Evolutionary conservation across 2,797 vertebrate genomes (phyloP).

Genomic region (Geotrypetes seraphini): DNA sequence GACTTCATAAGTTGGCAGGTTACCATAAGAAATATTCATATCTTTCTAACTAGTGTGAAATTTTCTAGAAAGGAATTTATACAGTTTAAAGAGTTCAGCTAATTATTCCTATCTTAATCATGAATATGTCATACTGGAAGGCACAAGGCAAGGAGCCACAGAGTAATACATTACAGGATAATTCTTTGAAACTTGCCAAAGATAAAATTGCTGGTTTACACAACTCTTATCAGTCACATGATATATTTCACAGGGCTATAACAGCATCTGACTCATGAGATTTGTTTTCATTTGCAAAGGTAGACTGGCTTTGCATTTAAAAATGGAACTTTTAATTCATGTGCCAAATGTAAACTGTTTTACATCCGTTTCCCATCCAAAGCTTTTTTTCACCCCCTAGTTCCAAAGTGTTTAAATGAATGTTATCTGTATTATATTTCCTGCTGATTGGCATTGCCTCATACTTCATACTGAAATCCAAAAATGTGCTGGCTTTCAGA

Average conservation of each 20-base stretch:
- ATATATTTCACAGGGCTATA: conserved; percentile 44
- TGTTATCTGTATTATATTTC: conserved; percentile 61
- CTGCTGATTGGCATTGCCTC: conserved; percentile 51
- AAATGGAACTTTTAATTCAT: conserved; percentile 54
- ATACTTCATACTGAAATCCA: conserved; percentile 41
- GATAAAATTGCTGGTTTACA: conserved; percentile 43
- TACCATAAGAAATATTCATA: no score
- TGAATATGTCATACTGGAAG: no score
- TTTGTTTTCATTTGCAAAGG: conserved; percentile 54
- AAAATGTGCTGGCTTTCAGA: conserved; percentile 47
- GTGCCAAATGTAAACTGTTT: conserved; percentile 59
- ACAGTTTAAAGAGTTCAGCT: no score
- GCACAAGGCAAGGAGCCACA: conserved; percentile 7
- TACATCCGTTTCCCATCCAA: conserved; percentile 50
- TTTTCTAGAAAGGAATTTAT: no score
- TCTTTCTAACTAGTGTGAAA: no score
- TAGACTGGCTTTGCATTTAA: conserved; percentile 51
- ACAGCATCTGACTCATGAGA: conserved; percentile 39
- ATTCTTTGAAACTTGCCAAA: conserved; percentile 36
- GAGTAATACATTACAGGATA: conserved; percentile 29
- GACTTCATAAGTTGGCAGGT: no score
- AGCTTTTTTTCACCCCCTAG: conserved; percentile 45
- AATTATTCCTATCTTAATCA: no score
- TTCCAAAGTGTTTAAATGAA: conserved; percentile 57
- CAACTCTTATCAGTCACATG: conserved; percentile 41